Base-by-base conservation (phyloP, 2,888 invertebrate genomes). In the Drosophila basisetae region DNA sequence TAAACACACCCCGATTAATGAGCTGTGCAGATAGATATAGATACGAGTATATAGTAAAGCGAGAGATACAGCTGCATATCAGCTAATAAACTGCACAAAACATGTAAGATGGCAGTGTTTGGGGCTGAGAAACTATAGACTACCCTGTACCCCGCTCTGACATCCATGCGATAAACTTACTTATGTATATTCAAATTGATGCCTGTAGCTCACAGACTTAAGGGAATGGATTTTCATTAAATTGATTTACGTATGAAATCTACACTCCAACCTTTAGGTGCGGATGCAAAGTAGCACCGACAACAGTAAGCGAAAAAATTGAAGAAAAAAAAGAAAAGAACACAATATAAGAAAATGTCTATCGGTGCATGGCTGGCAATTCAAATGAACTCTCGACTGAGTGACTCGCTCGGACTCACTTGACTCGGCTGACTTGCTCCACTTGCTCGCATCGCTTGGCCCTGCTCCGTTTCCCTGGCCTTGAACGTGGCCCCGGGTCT, bases 381-480 rank as follows among this genome's bases (percentile, higher is more conserved):
- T 72, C 63, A 76, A 76, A 72, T 78, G 66, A 63, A 62, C 63
- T 47, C 18, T 50, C 39, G 56, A 35, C 58, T 43, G 49, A 47
- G 39, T 52, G 43, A 62, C 53, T 64, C 53, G 60, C 63, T 69
- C 59, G 59, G 61, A 62, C 61, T 74, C 75, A 68, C 59, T 76
- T 75, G 76, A 68, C 62, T 66, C 54, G 53, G 55, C 33, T 76
- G 66, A 70, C 55, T 63, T 67, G 75, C 68, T 68, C 43, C 52
- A 61, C 58, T 76, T 62, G 75, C 16, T 39, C 37, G 47, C 49
- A 37, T 55, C 53, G 28, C 31, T 52, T 61, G 58, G 68, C 68
- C 73, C 65, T 66, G 65, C 76, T 78, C 54, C 67, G 64, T 55
- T 80, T 70, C 41, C 30, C 39, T 73, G 73, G 68, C 81, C 77